Percentiles rank a stretch among this genome's conserved stretches.
phyloP scores from a whole-genome alignment of 2,888 invertebrate species.

The Caradrina kadenii region DNA sequence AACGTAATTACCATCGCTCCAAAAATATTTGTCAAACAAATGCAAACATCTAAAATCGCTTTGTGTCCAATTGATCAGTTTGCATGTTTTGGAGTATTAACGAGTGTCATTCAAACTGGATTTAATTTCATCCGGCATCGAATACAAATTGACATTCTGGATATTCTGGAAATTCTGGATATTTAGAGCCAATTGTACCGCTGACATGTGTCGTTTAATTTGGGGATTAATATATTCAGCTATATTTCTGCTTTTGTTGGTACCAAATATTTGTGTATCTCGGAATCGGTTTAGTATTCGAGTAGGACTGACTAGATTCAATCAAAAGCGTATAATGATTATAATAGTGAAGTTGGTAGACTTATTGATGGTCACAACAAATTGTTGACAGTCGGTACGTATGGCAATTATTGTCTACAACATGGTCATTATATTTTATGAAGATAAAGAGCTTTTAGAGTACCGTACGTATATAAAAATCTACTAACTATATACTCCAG shows the following conservation, averaged over 20 bases:
- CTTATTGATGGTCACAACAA: neutral
- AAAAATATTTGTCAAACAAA: conserved; percentile 52
- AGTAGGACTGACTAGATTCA: conserved; percentile 1
- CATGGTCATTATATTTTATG: too few species aligned
- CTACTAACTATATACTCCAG: too few species aligned
- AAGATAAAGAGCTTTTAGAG: too few species aligned
- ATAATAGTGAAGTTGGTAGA: neutral
- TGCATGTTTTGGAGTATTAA: conserved; percentile 54
- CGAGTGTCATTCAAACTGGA: conserved; percentile 44
- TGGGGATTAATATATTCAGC: conserved; percentile 30
- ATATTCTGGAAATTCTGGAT: neutral
- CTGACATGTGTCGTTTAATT: conserved; percentile 45
- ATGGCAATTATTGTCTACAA: too few species aligned
- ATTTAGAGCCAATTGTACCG: conserved; percentile 14
- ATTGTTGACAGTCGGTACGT: too few species aligned
- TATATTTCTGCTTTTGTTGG: conserved; percentile 6
- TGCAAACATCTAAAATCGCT: conserved; percentile 47
- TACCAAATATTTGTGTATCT: conserved; percentile 15
- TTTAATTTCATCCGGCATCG: conserved; percentile 51
- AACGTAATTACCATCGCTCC: conserved; percentile 36
- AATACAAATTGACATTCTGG: conserved; percentile 41
- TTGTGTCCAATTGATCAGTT: conserved; percentile 51
- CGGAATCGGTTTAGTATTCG: conserved; percentile 5
- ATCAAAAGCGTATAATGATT: neutral
- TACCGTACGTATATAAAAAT: too few species aligned